These are phyloP conservation scores for Nymphicus hollandicus DNA, from an alignment of 2,113 vertebrate species.

Conservation along the genomic window DNA sequence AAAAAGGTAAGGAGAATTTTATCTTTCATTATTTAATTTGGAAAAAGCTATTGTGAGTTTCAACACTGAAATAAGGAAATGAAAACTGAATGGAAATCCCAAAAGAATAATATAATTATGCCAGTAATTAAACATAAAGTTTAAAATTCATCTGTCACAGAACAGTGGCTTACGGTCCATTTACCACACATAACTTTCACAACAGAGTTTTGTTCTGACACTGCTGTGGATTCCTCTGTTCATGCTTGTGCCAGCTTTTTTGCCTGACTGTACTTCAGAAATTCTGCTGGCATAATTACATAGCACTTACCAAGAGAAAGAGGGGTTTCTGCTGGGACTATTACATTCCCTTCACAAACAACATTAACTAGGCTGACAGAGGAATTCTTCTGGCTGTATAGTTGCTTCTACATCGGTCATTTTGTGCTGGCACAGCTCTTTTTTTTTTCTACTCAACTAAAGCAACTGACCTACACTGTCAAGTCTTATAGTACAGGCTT, in stretches of 20 bases:
- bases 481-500: not conserved
- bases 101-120: not conserved
- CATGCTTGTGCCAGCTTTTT: not conserved
- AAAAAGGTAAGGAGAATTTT: not conserved
- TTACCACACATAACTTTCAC: not conserved
- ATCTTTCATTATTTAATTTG: not conserved
- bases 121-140: not conserved
- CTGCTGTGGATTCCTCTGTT: not conserved
- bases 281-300: conserved; percentile 28
- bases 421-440: conserved; percentile 36
- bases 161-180: not conserved
- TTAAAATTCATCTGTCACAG: not conserved
- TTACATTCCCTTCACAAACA: conserved; percentile 17
- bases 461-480: not conserved
- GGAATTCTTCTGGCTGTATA: conserved; percentile 21
- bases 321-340: not conserved
- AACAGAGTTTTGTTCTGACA: not conserved
- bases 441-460: not conserved
- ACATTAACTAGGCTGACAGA: conserved; percentile 10
- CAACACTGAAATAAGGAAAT: not conserved
- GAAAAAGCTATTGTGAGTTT: not conserved
- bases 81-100: not conserved
- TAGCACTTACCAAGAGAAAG: not conserved
- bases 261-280: conserved; percentile 40
- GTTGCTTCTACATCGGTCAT: not conserved